phyloP scores from a whole-genome alignment of 2,113 vertebrate species.

The Taurulus bubalis region DNA sequence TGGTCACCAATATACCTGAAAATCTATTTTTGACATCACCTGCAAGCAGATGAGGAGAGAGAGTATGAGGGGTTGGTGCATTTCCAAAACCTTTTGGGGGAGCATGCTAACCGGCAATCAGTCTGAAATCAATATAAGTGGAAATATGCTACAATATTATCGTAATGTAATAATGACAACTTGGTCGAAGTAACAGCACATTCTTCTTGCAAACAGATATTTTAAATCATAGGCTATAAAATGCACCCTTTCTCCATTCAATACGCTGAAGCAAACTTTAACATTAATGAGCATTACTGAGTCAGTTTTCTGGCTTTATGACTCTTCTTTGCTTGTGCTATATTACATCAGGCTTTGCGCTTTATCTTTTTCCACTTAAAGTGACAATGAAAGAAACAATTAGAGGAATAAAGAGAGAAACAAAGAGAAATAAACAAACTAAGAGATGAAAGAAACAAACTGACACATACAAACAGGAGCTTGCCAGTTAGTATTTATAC shows the following conservation, averaged over 20 bases:
- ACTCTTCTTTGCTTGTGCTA: not conserved
- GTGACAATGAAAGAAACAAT: not conserved
- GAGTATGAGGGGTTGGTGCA: not conserved
- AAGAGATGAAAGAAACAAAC: not conserved
- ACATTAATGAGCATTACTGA: not conserved
- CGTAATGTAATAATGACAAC: not conserved
- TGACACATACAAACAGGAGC: not conserved
- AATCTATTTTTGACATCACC: not conserved
- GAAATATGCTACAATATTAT: too few species aligned
- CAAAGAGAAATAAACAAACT: not conserved
- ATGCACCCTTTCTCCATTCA: not conserved
- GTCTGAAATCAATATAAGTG: not conserved
- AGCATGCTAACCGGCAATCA: not conserved
- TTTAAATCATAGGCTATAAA: not conserved
- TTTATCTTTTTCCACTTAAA: not conserved
- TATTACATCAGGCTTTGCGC: not conserved
- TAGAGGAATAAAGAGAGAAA: not conserved
- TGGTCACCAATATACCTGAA: not conserved
- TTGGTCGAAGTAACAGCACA: not conserved
- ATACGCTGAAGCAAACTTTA: not conserved
- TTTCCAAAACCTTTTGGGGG: too few species aligned
- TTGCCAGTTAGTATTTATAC: not conserved
- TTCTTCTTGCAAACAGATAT: not conserved
- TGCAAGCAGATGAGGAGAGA: not conserved
- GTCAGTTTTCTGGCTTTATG: not conserved